Base-by-base conservation (phyloP, 1,140 invertebrate genomes). In the Diuraphis noxia region DNA sequence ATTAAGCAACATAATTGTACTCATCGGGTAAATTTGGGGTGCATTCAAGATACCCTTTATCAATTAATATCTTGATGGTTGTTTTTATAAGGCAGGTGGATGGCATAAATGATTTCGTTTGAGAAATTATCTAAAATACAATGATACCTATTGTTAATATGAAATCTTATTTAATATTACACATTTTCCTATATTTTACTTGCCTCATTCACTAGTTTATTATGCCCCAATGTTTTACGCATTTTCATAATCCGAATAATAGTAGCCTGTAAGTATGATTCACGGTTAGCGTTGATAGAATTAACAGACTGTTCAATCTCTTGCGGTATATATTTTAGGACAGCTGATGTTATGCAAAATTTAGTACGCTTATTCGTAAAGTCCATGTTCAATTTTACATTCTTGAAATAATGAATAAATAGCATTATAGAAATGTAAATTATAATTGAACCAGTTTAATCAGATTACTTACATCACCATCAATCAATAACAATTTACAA, bases 171-270 rank as follows among this genome's bases (percentile, higher is more conserved):
- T 77, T 30, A 38, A 17, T 9, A 56, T 30, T 36, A 34, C 25
- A 34, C 40, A 91, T 38, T 82, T 90, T 40, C 92, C 23, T 36
- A 92, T 92, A 92, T 82, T 91, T 77, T 92, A 93, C 94, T 94
- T 93, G 99, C 98, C 95, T 99, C 98, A 94, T 99, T 98, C 93
- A 99, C 97, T 6, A 99, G 95, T 92, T 97, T 96, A 94, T 98
- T 99, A 94, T 99, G 98, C 93, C 97, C 97, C 5, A 99, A 94
- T 56, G 97, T 95, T 94, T 97, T 97, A 91, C 98, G 94, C 89
- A 98, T 96, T 93, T 99, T 99, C 98, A 99, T 99, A 93, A 99
- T 99, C 92, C 98, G 95, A 9, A 99, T 98, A 93, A 99, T 98
- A 49, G 98, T 97, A 34, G 98, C 98, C 94, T 99, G 99, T 79